phyloP scores from a whole-genome alignment of 2,797 vertebrate species.

The Salmo trutta region DNA sequence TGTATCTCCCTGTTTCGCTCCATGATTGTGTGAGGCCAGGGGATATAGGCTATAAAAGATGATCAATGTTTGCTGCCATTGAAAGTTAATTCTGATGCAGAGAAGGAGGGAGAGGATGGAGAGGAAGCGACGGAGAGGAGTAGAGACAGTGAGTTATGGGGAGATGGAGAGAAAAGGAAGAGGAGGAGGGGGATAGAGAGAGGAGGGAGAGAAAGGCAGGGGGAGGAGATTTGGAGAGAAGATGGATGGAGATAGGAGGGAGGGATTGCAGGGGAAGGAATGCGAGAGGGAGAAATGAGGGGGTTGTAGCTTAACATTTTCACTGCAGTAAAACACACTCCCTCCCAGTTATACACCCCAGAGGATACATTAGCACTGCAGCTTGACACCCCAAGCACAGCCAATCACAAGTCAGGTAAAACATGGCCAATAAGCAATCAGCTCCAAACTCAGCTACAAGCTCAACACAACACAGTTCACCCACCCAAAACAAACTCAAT shows the following conservation, averaged over 20 bases:
- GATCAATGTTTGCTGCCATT: too few species aligned
- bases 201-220: background rate
- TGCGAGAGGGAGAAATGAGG: slow-evolving; percentile 16
- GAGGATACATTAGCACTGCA: background rate
- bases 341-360: background rate
- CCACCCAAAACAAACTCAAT: background rate
- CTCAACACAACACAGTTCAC: background rate
- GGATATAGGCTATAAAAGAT: background rate
- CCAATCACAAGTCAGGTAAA: slow-evolving; percentile 5
- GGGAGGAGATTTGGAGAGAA: too few species aligned
- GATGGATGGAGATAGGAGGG: background rate
- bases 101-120: background rate
- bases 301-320: slow-evolving; percentile 4
- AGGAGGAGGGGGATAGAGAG: background rate
- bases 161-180: background rate
- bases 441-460: background rate
- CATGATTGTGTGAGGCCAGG: background rate
- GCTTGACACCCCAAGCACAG: background rate
- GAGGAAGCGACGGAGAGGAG: background rate
- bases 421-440: background rate
- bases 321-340: slow-evolving; percentile 13
- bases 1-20: background rate
- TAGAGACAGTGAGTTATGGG: background rate
- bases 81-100: too few species aligned
- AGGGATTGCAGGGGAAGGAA: background rate